phyloP scores from a whole-genome alignment of 64 coral and sea anemone genomes.

The Orbicella faveolata region DNA sequence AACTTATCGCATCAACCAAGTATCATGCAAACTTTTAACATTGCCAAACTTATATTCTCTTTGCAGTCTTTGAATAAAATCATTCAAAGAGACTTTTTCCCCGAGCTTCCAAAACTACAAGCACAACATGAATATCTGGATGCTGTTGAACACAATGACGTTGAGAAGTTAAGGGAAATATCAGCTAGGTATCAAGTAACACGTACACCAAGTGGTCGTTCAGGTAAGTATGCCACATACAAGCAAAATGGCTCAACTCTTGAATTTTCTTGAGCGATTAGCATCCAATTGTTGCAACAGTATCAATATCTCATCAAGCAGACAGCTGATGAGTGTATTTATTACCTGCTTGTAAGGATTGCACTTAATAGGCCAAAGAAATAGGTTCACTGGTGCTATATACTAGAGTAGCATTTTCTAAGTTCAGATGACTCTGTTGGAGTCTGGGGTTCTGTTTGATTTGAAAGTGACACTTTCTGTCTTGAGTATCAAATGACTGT shows the following conservation, averaged over 20 bases:
- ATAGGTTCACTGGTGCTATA: too few relatives aligned
- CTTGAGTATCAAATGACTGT: too few relatives aligned
- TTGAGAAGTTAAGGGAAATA: slow-evolving; percentile 74
- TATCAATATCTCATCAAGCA: too few relatives aligned
- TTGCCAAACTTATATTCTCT: not conserved
- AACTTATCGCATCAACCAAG: not conserved
- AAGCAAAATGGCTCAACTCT: not conserved
- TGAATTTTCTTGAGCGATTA: too few relatives aligned
- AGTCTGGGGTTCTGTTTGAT: too few relatives aligned
- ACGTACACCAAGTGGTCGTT: slow-evolving; percentile 48
- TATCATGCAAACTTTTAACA: not conserved
- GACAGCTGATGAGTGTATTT: too few relatives aligned
- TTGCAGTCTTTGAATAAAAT: slow-evolving; percentile 93
- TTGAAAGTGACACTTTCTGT: too few relatives aligned
- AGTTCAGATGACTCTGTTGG: too few relatives aligned
- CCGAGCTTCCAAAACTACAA: slow-evolving; percentile 87
- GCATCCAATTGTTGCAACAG: too few relatives aligned
- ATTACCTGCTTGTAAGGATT: too few relatives aligned
- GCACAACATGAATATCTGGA: slow-evolving; percentile 94
- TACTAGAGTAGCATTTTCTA: too few relatives aligned
- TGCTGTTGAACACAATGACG: slow-evolving; percentile 87
- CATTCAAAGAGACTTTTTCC: slow-evolving; percentile 97
- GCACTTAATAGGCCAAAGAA: too few relatives aligned
- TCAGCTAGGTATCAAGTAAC: slow-evolving; percentile 72
- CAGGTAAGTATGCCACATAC: not conserved